These are phyloP conservation scores for Plecturocebus donacophilus DNA, from an alignment of 2,113 vertebrate genomes.

Conservation along the genomic window DNA sequence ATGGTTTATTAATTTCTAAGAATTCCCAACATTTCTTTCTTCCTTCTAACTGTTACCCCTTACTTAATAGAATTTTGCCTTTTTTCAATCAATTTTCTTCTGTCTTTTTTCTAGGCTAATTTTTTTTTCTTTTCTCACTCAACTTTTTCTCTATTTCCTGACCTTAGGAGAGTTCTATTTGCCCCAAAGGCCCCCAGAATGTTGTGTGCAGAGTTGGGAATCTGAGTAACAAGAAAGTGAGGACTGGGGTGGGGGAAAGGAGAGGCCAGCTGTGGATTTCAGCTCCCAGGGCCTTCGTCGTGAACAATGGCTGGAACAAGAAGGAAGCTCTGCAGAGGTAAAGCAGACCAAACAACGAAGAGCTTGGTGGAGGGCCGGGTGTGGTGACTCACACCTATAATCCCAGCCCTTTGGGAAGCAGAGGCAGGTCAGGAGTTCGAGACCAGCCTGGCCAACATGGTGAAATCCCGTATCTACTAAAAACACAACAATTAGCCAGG, in stretches of 20 bases:
- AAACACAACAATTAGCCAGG: no score
- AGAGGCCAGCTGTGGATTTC: no score
- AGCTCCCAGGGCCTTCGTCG: neutral
- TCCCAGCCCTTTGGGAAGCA: no score
- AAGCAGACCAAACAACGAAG: neutral
- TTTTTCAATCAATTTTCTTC: neutral
- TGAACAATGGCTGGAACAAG: neutral
- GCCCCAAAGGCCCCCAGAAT: neutral
- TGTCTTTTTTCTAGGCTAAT: no score
- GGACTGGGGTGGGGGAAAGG: fast-evolving
- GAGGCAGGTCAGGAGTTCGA: no score
- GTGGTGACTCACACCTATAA: no score
- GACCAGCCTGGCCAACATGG: no score
- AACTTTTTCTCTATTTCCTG: neutral
- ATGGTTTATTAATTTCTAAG: neutral
- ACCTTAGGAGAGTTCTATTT: neutral
- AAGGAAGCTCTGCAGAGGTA: neutral
- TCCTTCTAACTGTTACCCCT: fast-evolving
- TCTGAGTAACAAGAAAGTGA: neutral
- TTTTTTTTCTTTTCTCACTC: neutral
- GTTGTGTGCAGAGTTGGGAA: neutral
- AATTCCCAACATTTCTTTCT: neutral
- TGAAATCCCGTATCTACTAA: no score
- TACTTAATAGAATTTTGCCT: neutral
- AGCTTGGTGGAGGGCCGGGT: no score